A percentile compares a stretch with the other conserved stretches of the same genome.
These are phyloP conservation scores for Lagorchestes hirsutus DNA, from an alignment of 2,797 vertebrate genomes.

Conservation along the genomic window DNA sequence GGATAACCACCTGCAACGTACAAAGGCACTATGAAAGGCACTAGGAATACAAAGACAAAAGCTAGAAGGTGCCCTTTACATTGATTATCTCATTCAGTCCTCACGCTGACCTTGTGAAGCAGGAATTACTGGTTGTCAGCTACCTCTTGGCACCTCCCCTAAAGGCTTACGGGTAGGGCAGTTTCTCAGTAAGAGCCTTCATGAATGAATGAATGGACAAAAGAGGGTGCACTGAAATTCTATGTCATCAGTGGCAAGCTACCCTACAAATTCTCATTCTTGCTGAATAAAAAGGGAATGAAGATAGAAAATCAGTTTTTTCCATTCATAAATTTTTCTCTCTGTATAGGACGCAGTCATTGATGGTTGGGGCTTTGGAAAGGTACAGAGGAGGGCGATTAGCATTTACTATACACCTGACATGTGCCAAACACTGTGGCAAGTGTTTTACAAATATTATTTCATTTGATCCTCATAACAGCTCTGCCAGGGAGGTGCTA, in stretches of 20 bases:
- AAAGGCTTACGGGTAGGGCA: not conserved
- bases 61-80: not conserved
- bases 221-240: not conserved
- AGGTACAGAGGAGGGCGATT: not conserved
- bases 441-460: not conserved
- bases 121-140: not conserved
- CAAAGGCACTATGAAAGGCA: not conserved
- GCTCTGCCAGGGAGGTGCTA: not conserved
- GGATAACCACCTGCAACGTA: not conserved
- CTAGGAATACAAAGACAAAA: not conserved
- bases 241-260: not conserved
- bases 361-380: not conserved
- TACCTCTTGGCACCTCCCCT: not conserved
- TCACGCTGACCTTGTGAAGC: not conserved
- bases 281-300: not conserved
- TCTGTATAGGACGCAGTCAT: not conserved
- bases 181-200: not conserved
- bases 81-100: not conserved
- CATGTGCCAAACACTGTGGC: not conserved
- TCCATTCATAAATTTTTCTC: not conserved
- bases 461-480: not conserved
- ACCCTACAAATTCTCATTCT: constrained; percentile 14
- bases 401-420: not conserved
- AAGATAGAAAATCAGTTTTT: not conserved
- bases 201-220: not conserved